Evolutionary conservation across 1,140 invertebrate species (phyloP).

Genomic region (Brachionus calyciflorus): DNA sequence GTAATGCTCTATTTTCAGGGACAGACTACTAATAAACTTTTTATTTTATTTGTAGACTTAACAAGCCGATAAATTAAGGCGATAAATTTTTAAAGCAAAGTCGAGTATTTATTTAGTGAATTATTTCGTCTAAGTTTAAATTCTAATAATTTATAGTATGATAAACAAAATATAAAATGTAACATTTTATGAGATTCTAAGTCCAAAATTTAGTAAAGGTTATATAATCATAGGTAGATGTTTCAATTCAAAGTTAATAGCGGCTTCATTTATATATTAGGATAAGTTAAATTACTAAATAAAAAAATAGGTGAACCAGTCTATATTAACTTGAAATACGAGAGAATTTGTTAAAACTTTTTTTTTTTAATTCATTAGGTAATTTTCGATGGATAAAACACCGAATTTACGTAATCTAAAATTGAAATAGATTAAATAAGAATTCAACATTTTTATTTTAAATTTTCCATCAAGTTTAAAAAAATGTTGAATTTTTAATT

Average conservation of each 20-base stretch:
- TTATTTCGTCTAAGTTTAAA: background rate
- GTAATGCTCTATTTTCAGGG: no score
- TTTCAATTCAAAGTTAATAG: background rate
- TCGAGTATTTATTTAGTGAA: constrained; percentile 36
- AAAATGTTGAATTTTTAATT: no score
- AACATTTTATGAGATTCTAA: background rate
- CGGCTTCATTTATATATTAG: no score
- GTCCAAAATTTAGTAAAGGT: background rate
- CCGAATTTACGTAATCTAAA: background rate
- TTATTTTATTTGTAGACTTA: background rate
- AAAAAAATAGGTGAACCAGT: constrained; percentile 5
- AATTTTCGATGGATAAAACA: background rate
- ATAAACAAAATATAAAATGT: constrained; percentile 13
- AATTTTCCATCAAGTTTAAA: background rate
- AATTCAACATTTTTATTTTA: constrained; percentile 3
- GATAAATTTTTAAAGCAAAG: background rate
- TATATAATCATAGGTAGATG: constrained; percentile 18
- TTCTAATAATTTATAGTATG: no score
- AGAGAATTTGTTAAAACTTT: background rate
- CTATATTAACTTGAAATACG: background rate
- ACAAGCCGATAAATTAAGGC: constrained; percentile 12
- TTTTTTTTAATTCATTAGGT: background rate
- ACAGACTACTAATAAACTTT: constrained; percentile 10
- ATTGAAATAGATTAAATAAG: constrained; percentile 9
- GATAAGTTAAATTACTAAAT: background rate